Evolutionary conservation across 2,888 invertebrate species (phyloP).

Genomic region (Dryocosmus kuriphilus): DNA sequence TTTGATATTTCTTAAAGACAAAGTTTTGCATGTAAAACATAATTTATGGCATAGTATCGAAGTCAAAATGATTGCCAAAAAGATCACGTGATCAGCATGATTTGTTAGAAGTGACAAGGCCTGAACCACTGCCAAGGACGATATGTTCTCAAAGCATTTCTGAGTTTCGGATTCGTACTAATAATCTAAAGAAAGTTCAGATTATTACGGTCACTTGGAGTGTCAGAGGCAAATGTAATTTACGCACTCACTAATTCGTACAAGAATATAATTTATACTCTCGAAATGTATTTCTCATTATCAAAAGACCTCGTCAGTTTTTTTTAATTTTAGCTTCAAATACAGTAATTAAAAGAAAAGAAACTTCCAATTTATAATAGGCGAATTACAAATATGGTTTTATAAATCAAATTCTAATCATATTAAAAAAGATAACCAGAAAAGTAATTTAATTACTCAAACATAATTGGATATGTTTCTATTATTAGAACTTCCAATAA

Average conservation of each 20-base stretch:
- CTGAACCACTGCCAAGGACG: constrained; percentile 37
- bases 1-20: too few species aligned
- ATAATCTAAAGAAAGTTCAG: constrained; percentile 28
- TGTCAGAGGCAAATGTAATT: constrained; percentile 25
- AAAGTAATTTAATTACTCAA: not conserved
- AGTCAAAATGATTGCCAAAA: constrained; percentile 29
- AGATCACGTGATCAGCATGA: constrained; percentile 31
- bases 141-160: constrained; percentile 30
- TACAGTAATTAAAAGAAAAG: not conserved
- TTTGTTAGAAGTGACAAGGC: constrained; percentile 18
- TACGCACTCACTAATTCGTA: constrained; percentile 34
- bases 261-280: constrained; percentile 36
- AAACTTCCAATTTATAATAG: not conserved
- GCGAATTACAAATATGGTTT: not conserved
- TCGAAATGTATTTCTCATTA: constrained; percentile 29
- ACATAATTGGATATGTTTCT: not conserved
- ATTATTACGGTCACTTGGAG: constrained; percentile 38
- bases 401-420: not conserved
- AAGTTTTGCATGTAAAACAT: not conserved
- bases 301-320: not conserved
- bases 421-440: not conserved
- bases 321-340: not conserved
- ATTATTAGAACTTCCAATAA: not conserved
- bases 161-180: not conserved
- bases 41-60: constrained; percentile 2